A percentile compares a stretch with the other conserved stretches of the same genome.
Evolutionary conservation across 2,113 vertebrate genomes (phyloP).

Genomic region (Sapayoa aenigma): DNA sequence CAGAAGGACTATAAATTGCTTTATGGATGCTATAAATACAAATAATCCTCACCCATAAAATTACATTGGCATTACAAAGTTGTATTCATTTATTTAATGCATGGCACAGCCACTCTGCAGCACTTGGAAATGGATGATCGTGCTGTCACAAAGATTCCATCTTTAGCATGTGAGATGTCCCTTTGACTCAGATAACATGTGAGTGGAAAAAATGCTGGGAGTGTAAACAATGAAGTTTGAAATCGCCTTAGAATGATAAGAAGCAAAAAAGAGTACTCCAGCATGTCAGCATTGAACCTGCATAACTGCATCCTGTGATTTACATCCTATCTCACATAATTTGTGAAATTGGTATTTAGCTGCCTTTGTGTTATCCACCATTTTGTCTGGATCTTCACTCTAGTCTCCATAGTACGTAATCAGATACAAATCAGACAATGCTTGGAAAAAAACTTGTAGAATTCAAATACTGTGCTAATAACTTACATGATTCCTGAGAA

Average conservation of each 20-base stretch:
- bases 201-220: not conserved
- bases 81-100: conserved; percentile 25
- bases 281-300: not conserved
- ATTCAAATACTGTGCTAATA: not conserved
- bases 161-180: conserved; percentile 17
- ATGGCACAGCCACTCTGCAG: not conserved
- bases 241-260: not conserved
- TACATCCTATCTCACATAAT: not conserved
- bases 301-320: not conserved
- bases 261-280: not conserved
- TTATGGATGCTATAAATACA: conserved; percentile 57
- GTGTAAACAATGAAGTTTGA: not conserved
- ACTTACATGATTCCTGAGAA: not conserved
- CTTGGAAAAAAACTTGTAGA: not conserved
- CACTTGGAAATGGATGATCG: not conserved
- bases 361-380: not conserved
- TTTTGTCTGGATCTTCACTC: not conserved
- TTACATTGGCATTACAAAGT: conserved; percentile 49
- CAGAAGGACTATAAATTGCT: conserved; percentile 50
- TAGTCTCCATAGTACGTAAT: not conserved
- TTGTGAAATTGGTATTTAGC: not conserved
- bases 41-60: conserved; percentile 40
- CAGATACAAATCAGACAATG: not conserved
- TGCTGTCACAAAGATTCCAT: conserved; percentile 18
- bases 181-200: not conserved